Conservation (phyloP, 2,113 vertebrate species). For the Setophaga petechia region DNA sequence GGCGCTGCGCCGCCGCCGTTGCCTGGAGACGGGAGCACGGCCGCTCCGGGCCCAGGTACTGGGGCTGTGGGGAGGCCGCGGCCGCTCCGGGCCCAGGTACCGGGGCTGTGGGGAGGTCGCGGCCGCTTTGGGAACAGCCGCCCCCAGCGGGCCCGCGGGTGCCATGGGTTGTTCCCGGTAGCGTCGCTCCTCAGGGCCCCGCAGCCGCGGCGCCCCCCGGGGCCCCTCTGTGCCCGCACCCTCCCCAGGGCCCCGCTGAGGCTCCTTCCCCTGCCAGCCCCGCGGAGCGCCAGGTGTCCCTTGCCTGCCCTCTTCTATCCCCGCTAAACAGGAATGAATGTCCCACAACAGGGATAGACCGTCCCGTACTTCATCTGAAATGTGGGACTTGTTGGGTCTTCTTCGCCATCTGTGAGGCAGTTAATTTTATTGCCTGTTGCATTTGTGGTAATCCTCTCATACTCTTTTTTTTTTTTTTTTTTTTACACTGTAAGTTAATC, state of each 20-base stretch:
- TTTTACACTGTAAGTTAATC: neutral
- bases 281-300: neutral
- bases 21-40: neutral
- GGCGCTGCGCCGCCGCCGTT: neutral
- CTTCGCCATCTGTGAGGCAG: neutral
- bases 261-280: neutral
- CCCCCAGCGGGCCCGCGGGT: no score
- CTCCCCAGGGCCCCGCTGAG: neutral
- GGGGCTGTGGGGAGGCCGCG: neutral
- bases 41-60: neutral
- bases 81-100: neutral
- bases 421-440: neutral
- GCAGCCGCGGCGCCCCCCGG: rapidly evolving
- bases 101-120: neutral
- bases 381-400: neutral
- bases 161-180: neutral
- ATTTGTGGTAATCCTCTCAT: neutral
- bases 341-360: neutral
- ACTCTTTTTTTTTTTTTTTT: neutral
- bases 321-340: rapidly evolving
- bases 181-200: no score
- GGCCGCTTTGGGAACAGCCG: neutral
- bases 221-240: neutral
- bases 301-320: neutral
- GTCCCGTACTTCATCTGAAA: neutral